phyloP scores from a whole-genome alignment of 2,797 vertebrate species.

The Neostethus bicornis region DNA sequence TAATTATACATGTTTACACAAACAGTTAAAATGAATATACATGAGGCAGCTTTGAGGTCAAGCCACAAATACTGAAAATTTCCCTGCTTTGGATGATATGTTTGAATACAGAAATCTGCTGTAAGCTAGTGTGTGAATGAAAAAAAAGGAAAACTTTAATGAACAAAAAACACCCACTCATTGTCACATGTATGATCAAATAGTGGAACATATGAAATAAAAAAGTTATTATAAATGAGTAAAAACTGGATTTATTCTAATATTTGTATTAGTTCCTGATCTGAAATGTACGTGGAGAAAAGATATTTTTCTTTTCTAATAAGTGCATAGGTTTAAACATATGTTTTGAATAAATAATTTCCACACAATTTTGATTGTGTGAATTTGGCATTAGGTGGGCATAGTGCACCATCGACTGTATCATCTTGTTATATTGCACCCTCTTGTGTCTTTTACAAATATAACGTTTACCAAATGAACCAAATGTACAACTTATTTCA shows the following conservation, averaged over 20 bases:
- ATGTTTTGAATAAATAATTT: no score
- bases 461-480: conserved; percentile 16
- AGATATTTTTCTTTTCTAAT: not conserved
- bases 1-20: conserved; percentile 2
- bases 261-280: not conserved
- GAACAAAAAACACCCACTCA: conserved; percentile 11
- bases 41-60: conserved; percentile 23
- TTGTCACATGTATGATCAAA: no score
- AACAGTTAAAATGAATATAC: conserved; percentile 8
- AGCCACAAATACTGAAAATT: conserved; percentile 1
- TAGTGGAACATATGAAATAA: not conserved
- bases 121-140: not conserved
- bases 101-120: conserved; percentile 12
- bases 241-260: not conserved
- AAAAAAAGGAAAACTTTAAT: conserved; percentile 8
- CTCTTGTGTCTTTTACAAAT: conserved; percentile 55
- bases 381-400: not conserved
- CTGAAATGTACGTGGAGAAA: not conserved
- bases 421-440: conserved; percentile 38
- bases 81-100: not conserved
- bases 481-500: not conserved
- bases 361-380: not conserved
- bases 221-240: not conserved
- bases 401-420: not conserved
- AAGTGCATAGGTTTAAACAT: no score